These are phyloP conservation scores for Penelope pileata DNA, from an alignment of 2,113 vertebrate species.

Conservation along the genomic window DNA sequence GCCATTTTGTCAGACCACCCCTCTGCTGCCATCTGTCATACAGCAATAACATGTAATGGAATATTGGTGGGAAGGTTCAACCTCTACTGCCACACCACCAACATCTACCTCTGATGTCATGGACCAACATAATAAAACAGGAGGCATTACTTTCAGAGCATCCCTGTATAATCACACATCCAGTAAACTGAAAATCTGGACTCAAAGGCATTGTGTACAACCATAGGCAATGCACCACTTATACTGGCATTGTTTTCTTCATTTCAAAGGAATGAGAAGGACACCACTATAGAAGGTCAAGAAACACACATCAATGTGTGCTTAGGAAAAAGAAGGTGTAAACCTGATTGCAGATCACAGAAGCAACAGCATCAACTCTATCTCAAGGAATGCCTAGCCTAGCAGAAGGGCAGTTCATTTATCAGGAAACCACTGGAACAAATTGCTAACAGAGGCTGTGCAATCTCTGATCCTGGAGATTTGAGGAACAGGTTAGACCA, in stretches of 20 bases:
- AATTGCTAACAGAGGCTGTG: neutral
- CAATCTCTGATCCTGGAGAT: neutral
- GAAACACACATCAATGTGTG: fast-evolving
- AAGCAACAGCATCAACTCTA: neutral
- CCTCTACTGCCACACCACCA: too few relatives aligned
- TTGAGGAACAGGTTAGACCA: neutral
- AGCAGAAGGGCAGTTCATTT: conserved; percentile 1
- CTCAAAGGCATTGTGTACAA: neutral
- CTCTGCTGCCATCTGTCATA: too few relatives aligned
- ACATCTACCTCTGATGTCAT: too few relatives aligned
- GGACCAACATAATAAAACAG: too few relatives aligned
- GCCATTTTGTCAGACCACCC: too few relatives aligned
- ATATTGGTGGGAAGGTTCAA: too few relatives aligned
- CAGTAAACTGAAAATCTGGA: neutral
- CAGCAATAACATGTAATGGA: too few relatives aligned
- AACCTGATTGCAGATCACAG: neutral
- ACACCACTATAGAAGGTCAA: neutral
- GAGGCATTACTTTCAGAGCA: too few relatives aligned
- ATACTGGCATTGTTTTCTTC: neutral
- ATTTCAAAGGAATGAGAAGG: neutral
- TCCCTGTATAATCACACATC: neutral
- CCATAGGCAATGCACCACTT: neutral
- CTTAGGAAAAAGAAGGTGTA: conserved; percentile 8
- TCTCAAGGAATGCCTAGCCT: neutral
- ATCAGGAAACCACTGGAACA: neutral